Evolutionary conservation across 2,797 vertebrate species (phyloP), one percentile per base, ranked within the genome.

Genomic region (Hippocampus kuda): DNA sequence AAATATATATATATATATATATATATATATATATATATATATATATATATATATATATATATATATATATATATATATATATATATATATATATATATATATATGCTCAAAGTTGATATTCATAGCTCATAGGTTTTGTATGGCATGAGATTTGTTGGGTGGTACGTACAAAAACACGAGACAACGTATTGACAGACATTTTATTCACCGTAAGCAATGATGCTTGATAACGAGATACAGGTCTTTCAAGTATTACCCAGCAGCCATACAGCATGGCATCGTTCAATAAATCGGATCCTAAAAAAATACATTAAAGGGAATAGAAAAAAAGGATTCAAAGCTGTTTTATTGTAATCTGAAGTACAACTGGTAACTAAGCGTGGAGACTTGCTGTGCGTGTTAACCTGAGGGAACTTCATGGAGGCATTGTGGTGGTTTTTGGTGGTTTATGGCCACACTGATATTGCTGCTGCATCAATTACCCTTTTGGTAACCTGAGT

Each of bases 351-450:
- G 66, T 69, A 71, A 71, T 42, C 22, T 61, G 56, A 20, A 66
- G 12, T 73, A 53, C 6, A 11, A 68, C 66, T 56, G 62, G 72
- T 77, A 77, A 80, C 65, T 63, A 38, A 73, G 24, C 42, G 72
- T 71, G 74, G 66, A 79, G 73, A 68, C 75, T 84, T 82, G 57
- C 56, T 83, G 70, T 72, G 79, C 76, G 80, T 5, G 20, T 68
- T 69, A 79, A 88, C 87, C 87, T 90, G 87, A 89, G 87, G 82
- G 79, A 87, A 81, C 76, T 79, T 79, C 68, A 64, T 82, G 76
- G 85, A 87, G 84, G 84, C 83, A 83, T 84, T 78, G 72, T 65
- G 80, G 83, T 84, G 73, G 72, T 65, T 75, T 57, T 68, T 41
- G 18, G 74, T 72, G 69, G 61, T 66, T 73, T 46, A 68, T 34